These are phyloP conservation scores for Lepidothrix coronata DNA, from an alignment of 2,113 vertebrate species.

Conservation along the genomic window DNA sequence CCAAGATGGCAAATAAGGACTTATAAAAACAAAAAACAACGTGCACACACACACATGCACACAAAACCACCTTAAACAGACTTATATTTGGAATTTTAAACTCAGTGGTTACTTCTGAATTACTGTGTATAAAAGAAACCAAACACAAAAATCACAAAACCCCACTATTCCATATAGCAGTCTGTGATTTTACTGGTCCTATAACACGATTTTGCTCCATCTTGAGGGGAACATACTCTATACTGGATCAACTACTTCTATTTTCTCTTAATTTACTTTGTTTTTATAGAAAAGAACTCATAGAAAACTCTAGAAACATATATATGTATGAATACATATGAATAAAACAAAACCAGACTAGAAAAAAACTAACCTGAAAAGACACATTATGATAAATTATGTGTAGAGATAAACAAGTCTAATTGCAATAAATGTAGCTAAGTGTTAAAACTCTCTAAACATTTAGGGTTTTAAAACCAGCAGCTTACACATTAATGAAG, in stretches of 20 bases:
- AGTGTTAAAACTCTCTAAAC: background rate
- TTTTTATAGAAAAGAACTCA: background rate
- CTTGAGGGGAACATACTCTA: background rate
- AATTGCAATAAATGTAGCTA: background rate
- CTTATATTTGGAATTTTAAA: background rate
- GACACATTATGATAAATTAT: background rate
- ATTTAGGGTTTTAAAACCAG: background rate
- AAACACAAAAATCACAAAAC: background rate
- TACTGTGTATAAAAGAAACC: background rate
- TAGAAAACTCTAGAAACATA: background rate
- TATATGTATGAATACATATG: accelerated
- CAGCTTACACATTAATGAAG: background rate
- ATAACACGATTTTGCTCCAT: background rate
- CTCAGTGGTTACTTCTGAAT: background rate
- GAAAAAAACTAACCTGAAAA: background rate
- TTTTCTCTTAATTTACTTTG: background rate
- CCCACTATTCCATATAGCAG: background rate
- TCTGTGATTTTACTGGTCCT: background rate
- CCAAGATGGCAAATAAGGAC: background rate
- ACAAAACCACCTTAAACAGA: background rate
- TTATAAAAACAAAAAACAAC: background rate
- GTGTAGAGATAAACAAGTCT: background rate
- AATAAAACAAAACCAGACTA: background rate
- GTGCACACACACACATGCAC: too few relatives aligned
- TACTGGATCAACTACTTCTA: background rate